Evolutionary conservation across 1,140 invertebrate species (phyloP).

Genomic region (Diorhabda elongata): DNA sequence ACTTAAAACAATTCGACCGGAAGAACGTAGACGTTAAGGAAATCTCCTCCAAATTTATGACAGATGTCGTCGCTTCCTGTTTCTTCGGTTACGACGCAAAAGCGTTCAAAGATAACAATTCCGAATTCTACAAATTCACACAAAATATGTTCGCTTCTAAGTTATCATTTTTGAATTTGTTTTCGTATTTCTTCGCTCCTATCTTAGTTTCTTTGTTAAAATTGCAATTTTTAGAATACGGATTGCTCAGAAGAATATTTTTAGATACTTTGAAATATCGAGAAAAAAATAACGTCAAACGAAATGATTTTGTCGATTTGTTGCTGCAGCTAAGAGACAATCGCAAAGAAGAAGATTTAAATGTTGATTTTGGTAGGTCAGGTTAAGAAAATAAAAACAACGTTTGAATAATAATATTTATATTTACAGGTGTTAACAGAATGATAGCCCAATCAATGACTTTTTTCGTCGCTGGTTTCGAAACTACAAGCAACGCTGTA

Average conservation of each 20-base stretch:
- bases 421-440: constrained; percentile 48
- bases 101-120: constrained; percentile 46
- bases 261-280: constrained; percentile 37
- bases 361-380: constrained; percentile 26
- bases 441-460: constrained; percentile 64
- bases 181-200: constrained; percentile 40
- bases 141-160: constrained; percentile 29
- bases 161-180: constrained; percentile 27
- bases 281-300: constrained; percentile 38
- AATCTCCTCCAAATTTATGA: constrained; percentile 31
- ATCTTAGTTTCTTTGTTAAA: constrained; percentile 36
- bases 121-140: constrained; percentile 42
- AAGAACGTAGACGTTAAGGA: constrained; percentile 33
- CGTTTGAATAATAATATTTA: neutral
- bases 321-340: constrained; percentile 50
- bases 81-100: constrained; percentile 45
- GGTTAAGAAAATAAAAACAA: no score
- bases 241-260: constrained; percentile 40
- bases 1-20: constrained; percentile 23
- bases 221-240: constrained; percentile 35
- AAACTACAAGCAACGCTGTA: constrained; percentile 71
- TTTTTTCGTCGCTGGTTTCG: constrained; percentile 71
- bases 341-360: constrained; percentile 16
- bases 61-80: constrained; percentile 37
- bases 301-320: constrained; percentile 57